A percentile compares a stretch with the other conserved stretches of the same genome.
Evolutionary conservation across 2,113 vertebrate species (phyloP).

Genomic region (Colinus virginianus): DNA sequence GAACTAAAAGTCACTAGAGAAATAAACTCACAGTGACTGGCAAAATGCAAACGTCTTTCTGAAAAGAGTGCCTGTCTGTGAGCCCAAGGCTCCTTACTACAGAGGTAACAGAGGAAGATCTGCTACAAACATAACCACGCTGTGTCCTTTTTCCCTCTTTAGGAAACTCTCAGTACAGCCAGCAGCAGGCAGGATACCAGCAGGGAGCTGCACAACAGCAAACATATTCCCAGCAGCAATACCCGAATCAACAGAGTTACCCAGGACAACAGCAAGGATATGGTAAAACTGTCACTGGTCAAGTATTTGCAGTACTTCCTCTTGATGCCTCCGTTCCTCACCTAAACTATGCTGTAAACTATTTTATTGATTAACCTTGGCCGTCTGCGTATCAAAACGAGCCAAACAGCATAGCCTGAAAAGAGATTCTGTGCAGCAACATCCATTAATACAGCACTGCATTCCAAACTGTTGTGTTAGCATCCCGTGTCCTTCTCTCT

Average conservation of each 20-base stretch:
- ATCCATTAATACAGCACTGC: not conserved
- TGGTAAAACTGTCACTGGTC: constrained; percentile 65
- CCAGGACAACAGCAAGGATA: constrained; percentile 90
- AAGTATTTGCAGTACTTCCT: not conserved
- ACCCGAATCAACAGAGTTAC: constrained; percentile 91
- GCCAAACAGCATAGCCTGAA: not conserved
- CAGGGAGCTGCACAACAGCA: constrained; percentile 90
- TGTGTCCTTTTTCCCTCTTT: not conserved
- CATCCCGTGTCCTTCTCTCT: not conserved
- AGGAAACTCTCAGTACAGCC: constrained; percentile 95
- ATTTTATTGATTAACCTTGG: not conserved
- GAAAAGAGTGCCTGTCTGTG: not conserved
- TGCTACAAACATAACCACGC: not conserved
- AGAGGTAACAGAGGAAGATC: not conserved
- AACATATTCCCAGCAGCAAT: constrained; percentile 91
- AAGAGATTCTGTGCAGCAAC: not conserved
- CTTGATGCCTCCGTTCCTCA: rapidly evolving
- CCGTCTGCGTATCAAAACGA: not conserved
- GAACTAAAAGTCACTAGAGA: not conserved
- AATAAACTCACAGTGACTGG: not conserved
- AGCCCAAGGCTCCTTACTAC: not conserved
- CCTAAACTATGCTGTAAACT: not conserved
- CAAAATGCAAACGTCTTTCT: not conserved
- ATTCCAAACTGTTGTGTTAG: not conserved
- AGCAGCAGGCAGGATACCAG: constrained; percentile 92